phyloP scores from a whole-genome alignment of 2,888 invertebrate genomes.

The Tetheella fluctuosa region DNA sequence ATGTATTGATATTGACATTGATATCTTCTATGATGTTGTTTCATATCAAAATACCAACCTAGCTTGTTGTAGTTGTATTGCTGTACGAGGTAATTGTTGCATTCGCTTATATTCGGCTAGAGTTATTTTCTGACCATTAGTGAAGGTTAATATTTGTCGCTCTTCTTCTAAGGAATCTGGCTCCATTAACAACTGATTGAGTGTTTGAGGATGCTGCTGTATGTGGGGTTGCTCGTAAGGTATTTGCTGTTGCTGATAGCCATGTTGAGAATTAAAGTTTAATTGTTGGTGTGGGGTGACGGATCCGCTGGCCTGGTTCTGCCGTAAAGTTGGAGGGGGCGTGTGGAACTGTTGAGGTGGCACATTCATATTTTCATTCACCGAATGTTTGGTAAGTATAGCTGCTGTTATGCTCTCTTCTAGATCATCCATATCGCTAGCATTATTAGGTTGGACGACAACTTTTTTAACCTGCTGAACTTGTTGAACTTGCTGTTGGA shows the following conservation, averaged over 20 bases:
- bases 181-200: conserved; percentile 66
- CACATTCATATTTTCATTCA: conserved; percentile 51
- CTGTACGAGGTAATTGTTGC: conserved; percentile 62
- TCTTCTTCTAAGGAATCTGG: conserved; percentile 70
- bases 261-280: conserved; percentile 58
- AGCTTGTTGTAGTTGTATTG: conserved; percentile 59
- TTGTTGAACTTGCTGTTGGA: conserved; percentile 47
- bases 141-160: conserved; percentile 67
- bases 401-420: conserved; percentile 83
- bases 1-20: background rate
- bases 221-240: conserved; percentile 58
- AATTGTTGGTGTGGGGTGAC: conserved; percentile 50
- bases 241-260: conserved; percentile 56
- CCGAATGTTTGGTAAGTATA: conserved; percentile 71
- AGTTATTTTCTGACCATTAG: conserved; percentile 73
- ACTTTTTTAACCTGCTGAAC: conserved; percentile 65
- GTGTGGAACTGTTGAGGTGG: conserved; percentile 62
- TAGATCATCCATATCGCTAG: conserved; percentile 79
- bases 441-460: conserved; percentile 74
- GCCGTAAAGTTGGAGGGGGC: conserved; percentile 56
- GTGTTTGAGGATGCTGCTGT: conserved; percentile 58
- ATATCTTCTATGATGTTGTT: conserved; percentile 5
- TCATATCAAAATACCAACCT: conserved; percentile 41
- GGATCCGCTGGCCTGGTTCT: conserved; percentile 39
- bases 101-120: conserved; percentile 75